Conservation (phyloP, 2,888 invertebrate species). For the Pseudococcus longispinus region DNA sequence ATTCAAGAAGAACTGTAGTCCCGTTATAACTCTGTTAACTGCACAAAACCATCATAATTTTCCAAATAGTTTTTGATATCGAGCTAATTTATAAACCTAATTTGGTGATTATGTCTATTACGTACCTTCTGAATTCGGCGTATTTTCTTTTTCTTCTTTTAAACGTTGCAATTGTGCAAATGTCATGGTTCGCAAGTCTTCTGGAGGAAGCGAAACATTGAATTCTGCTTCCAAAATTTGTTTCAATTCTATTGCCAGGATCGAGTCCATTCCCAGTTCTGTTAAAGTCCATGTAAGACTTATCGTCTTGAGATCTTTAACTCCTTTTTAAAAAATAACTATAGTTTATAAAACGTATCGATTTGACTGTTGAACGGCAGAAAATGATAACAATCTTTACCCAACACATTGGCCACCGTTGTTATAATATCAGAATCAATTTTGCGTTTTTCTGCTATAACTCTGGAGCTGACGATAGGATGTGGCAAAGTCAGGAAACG, state of each 20-base stretch:
- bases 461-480: constrained; percentile 80
- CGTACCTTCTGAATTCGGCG: neutral
- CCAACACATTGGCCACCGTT: constrained; percentile 71
- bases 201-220: constrained; percentile 82
- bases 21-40: neutral
- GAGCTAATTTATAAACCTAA: neutral
- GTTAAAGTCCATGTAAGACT: constrained; percentile 78
- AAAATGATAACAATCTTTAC: constrained; percentile 59
- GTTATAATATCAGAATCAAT: constrained; percentile 73
- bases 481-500: constrained; percentile 71
- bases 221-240: constrained; percentile 88
- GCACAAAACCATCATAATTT: neutral
- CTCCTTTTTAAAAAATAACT: constrained; percentile 58
- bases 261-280: constrained; percentile 94
- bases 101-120: neutral
- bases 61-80: no score
- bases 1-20: neutral
- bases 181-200: constrained; percentile 83
- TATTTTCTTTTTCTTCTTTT: constrained; percentile 49
- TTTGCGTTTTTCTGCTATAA: constrained; percentile 81
- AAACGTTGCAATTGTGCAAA: constrained; percentile 70
- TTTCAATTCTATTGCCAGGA: constrained; percentile 96
- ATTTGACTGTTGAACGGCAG: no score
- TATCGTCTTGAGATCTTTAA: constrained; percentile 73
- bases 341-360: no score